These are phyloP conservation scores for Casuarius casuarius DNA, from an alignment of 2,113 vertebrate genomes.

Conservation along the genomic window DNA sequence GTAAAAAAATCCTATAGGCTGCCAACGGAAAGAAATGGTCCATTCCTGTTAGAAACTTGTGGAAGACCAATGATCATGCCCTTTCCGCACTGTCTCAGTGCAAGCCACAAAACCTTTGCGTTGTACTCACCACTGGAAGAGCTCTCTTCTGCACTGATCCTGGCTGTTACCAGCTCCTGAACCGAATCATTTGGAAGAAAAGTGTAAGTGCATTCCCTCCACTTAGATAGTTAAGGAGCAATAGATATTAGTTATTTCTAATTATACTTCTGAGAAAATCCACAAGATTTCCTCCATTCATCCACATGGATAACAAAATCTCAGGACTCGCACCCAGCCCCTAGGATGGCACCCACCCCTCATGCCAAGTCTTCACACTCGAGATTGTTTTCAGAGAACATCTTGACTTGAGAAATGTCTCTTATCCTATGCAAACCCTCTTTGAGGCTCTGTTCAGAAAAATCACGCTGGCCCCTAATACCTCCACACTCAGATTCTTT, in stretches of 20 bases:
- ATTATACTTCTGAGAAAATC: not conserved
- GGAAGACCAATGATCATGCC: no score
- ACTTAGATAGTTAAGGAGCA: not conserved
- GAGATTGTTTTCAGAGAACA: not conserved
- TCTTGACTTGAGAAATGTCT: not conserved
- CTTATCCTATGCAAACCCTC: not conserved
- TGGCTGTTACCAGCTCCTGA: not conserved
- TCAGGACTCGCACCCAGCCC: not conserved
- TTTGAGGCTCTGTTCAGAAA: no score
- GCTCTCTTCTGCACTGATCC: no score
- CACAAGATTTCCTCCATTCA: no score
- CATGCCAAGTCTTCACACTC: fast-evolving
- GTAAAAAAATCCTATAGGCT: not conserved
- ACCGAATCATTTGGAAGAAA: not conserved
- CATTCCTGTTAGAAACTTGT: not conserved
- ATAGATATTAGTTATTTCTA: no score
- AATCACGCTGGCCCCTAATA: not conserved
- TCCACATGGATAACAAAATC: not conserved
- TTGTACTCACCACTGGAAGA: not conserved
- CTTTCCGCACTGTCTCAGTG: not conserved
- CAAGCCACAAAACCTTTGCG: not conserved
- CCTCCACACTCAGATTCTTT: not conserved
- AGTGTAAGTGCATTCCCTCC: not conserved
- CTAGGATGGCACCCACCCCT: not conserved
- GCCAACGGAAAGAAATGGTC: not conserved